Base-by-base conservation (phyloP, 2,797 vertebrate species). In the Anniella stebbinsi region DNA sequence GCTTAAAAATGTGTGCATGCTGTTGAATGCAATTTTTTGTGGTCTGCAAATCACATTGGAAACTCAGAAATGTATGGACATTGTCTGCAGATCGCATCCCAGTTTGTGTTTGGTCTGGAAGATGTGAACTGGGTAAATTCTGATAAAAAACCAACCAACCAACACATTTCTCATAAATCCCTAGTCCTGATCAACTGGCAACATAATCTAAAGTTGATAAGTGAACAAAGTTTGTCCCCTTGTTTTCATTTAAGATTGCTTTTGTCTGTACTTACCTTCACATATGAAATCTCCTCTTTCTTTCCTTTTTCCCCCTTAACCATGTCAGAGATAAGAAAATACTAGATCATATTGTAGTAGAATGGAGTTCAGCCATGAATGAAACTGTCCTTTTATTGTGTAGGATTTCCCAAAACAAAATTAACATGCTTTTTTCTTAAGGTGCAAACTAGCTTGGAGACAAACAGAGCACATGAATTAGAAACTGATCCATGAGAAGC, bases 331-430 rank as follows among this genome's bases (percentile, higher is more conserved):
- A 60, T 17, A 66, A 67, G 28, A 17, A 66, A 63, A 83, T 45
- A 11, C n/a, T 66, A 83, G 1, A 11, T 28, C 36, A 38, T 28
- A 45, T 25, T 41, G 2, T 63, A 11, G 36, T 41, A 66, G 21
- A 83, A 83, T 30, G 60, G 15, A 7, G 28, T 82, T 60, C 4
- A 4, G 11, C 60, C 11, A 81, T 13, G 69, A 54, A 25, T 84
- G 18, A 45, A 70, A 70, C 45, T 69, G 36, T 80, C 81, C 87
- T 77, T 91, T 94, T 88, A 91, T 88, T 92, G 76, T 90, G 90
- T 48, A 6, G 51, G 87, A 87, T 70, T 82, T 67, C 89, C 89
- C 91, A 91, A 80, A 77, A 8, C 28, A 57, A 54, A 72, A 21
- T 2, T 41, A 88, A 30, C 13, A 36, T 41, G 45, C 70, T 91